A percentile compares a stretch with the other conserved stretches of the same genome.
These are phyloP conservation scores for Copsychus sechellarum DNA, from an alignment of 2,113 vertebrate genomes.

Conservation along the genomic window DNA sequence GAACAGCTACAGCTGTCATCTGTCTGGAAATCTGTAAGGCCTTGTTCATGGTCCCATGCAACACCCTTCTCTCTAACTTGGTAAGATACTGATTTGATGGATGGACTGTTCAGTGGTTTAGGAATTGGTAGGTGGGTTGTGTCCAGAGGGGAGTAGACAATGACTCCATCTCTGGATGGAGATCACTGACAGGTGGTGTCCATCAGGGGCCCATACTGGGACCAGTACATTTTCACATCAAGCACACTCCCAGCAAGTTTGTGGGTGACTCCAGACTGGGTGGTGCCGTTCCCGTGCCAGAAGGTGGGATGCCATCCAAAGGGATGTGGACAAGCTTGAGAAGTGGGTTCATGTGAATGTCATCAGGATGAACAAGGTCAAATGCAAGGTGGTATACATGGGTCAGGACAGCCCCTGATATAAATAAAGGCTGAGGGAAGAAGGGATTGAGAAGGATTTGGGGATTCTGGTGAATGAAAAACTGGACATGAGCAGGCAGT, in stretches of 20 bases:
- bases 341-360: neutral
- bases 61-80: neutral
- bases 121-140: neutral
- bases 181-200: neutral
- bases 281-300: neutral
- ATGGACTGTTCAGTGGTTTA: neutral
- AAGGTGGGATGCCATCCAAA: neutral
- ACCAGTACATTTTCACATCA: neutral
- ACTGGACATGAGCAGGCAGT: neutral
- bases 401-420: neutral
- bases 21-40: neutral
- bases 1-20: neutral
- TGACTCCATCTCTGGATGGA: neutral
- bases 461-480: neutral
- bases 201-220: accelerated
- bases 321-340: neutral
- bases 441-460: neutral
- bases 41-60: neutral
- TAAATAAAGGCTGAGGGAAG: neutral
- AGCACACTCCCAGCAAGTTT: neutral
- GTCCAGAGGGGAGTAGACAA: neutral
- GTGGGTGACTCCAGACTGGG: neutral
- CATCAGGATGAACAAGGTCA: neutral
- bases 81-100: neutral
- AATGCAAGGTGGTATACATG: neutral